Evolutionary conservation across 1,140 invertebrate genomes (phyloP), one percentile per base, ranked within the genome.

Genomic region (Pentalonia nigronervosa): DNA sequence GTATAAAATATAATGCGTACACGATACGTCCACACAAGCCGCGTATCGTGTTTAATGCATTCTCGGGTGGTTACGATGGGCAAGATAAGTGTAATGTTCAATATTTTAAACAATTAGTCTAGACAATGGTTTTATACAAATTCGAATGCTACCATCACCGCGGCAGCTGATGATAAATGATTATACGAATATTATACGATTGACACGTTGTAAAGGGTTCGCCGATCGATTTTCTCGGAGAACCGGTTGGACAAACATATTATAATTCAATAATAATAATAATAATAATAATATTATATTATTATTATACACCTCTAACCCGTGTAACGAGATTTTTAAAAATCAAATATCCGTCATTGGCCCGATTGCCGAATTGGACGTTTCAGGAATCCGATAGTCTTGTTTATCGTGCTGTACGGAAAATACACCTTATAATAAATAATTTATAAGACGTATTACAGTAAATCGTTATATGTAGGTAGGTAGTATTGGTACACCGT

Each of bases 361-460:
- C 60, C 60, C 60, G 60, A 76, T 76, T 76, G n/a, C 60, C 60
- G 60, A 76, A 76, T 76, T 20, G 60, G 30, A 76, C n/a, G 60
- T 76, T 76, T 34, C 60, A 20, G 60, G 60, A 76, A 76, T 17
- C 60, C 60, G 60, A 76, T 76, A n/a, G 60, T 76, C n/a, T 76
- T 76, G n/a, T 76, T 76, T 76, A 76, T 76, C 7, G 25, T 30
- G 14, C 56, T n/a, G 23, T 67, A 67, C 60, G 60, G 30, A 30
- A 76, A 41, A n/a, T 17, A 76, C 17, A 76, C 30, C 17, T 76
- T 76, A 17, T 34, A 76, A 76, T 76, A 76, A 76, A 76, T 76
- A 76, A 76, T 76, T 76, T 76, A 76, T 76, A 76, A n/a, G 30
- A 76, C 60, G 60, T 76, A 67, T 67, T n/a, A 67, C n/a, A 76